A percentile compares a stretch with the other conserved stretches of the same genome.
Evolutionary conservation across 1,140 invertebrate species (phyloP).

Genomic region (Anadara kagoshimensis): DNA sequence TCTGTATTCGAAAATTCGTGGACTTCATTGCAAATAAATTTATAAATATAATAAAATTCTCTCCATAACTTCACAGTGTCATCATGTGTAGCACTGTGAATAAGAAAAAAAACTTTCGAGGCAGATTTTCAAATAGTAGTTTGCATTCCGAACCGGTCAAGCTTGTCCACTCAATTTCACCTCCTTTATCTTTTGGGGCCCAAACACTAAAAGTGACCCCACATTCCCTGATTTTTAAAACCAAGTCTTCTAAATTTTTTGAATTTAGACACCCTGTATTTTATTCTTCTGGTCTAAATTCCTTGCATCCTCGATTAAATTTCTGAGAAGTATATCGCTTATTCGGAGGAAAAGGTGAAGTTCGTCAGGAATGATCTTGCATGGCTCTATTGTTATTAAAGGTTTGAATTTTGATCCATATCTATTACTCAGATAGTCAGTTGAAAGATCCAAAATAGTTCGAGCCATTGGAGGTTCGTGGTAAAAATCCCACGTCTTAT

Average conservation of each 20-base stretch:
- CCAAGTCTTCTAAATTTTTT: too few relatives aligned
- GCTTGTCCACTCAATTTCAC: neutral
- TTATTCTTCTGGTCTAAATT: neutral
- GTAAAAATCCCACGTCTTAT: neutral
- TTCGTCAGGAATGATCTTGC: neutral
- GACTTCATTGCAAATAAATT: constrained; percentile 4
- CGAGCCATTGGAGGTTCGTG: neutral
- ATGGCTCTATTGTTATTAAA: neutral
- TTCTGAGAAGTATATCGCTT: neutral
- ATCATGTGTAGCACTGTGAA: neutral
- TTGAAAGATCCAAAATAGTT: neutral
- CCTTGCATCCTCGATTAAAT: neutral
- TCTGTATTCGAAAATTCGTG: neutral
- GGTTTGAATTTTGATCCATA: neutral
- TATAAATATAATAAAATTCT: constrained; percentile 8
- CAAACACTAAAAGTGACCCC: neutral
- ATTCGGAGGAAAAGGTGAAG: neutral
- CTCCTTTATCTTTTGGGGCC: neutral
- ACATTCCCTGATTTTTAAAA: neutral
- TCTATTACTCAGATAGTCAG: neutral
- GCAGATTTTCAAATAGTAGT: too few relatives aligned
- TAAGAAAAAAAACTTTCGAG: neutral
- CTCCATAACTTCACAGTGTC: neutral
- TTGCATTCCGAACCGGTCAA: neutral
- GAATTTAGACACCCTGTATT: too few relatives aligned